Evolutionary conservation across 1,140 invertebrate genomes (phyloP).

Genomic region (Octopus sinensis): DNA sequence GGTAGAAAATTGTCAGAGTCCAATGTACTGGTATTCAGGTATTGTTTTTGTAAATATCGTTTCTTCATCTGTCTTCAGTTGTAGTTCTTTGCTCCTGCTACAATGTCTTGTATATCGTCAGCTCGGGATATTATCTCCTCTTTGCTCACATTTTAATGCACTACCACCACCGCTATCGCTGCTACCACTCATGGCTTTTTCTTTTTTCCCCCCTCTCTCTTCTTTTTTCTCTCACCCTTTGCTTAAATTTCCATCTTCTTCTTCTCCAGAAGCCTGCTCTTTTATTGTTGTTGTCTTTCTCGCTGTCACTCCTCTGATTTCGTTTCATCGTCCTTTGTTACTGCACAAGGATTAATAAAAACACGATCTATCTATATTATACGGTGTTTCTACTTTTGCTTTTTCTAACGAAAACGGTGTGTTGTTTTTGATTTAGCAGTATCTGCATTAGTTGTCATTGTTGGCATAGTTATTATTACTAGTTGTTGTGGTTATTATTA

Average conservation of each 20-base stretch:
- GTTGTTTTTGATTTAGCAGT: too few relatives aligned
- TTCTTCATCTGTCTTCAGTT: background rate
- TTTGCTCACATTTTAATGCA: slow-evolving; percentile 3
- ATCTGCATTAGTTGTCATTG: too few relatives aligned
- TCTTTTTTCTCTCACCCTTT: background rate
- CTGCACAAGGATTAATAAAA: too few relatives aligned
- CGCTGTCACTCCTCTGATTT: too few relatives aligned
- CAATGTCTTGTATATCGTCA: background rate
- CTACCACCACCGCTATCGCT: background rate
- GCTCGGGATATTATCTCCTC: background rate
- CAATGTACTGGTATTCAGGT: slow-evolving; percentile 12
- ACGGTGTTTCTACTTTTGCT: too few relatives aligned
- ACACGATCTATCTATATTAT: too few relatives aligned
- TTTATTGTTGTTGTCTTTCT: too few relatives aligned
- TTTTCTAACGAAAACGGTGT: too few relatives aligned
- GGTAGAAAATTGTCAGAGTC: background rate
- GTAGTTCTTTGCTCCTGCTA: background rate
- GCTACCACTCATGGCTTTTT: background rate
- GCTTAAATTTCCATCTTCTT: background rate
- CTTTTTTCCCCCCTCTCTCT: background rate
- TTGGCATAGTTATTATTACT: too few relatives aligned
- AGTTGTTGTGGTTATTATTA: too few relatives aligned
- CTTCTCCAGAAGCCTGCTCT: background rate
- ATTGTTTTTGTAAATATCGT: slow-evolving; percentile 5
- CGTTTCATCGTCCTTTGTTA: too few relatives aligned